A percentile compares a stretch with the other conserved stretches of the same genome.
Evolutionary conservation across 2,113 vertebrate genomes (phyloP).

Genomic region (Perognathus longimembris): DNA sequence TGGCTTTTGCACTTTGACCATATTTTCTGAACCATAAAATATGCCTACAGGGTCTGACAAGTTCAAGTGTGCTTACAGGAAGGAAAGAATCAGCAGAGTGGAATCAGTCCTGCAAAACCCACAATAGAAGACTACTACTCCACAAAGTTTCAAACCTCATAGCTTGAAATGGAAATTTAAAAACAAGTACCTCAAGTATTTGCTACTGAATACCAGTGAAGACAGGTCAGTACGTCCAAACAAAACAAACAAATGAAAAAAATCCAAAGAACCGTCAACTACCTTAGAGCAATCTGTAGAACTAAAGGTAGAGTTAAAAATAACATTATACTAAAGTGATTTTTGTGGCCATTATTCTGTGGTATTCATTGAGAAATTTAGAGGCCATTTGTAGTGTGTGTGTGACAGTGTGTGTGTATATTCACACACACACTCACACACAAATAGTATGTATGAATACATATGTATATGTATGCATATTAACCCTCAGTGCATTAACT

Average conservation of each 20-base stretch:
- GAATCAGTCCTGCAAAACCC: not conserved
- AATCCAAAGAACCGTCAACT: not conserved
- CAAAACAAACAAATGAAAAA: too few relatives aligned
- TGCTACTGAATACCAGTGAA: not conserved
- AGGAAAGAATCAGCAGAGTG: not conserved
- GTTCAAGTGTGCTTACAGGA: not conserved
- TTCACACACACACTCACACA: too few relatives aligned
- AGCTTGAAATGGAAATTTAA: not conserved
- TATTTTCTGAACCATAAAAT: slow-evolving; percentile 47
- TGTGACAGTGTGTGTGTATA: not conserved
- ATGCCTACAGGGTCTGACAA: not conserved
- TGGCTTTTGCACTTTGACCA: not conserved
- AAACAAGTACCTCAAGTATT: not conserved
- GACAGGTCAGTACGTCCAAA: too few relatives aligned
- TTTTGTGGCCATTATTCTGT: not conserved
- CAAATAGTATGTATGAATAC: too few relatives aligned
- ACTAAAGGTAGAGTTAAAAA: slow-evolving; percentile 33
- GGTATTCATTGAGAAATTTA: not conserved
- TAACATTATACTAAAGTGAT: not conserved
- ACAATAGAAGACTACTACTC: not conserved
- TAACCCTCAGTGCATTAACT: too few relatives aligned
- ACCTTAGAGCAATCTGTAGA: not conserved
- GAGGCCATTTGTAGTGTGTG: not conserved
- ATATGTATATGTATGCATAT: too few relatives aligned
- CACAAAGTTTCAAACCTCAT: not conserved